phyloP scores from a whole-genome alignment of 2,113 vertebrate species.

The Python bivittatus region DNA sequence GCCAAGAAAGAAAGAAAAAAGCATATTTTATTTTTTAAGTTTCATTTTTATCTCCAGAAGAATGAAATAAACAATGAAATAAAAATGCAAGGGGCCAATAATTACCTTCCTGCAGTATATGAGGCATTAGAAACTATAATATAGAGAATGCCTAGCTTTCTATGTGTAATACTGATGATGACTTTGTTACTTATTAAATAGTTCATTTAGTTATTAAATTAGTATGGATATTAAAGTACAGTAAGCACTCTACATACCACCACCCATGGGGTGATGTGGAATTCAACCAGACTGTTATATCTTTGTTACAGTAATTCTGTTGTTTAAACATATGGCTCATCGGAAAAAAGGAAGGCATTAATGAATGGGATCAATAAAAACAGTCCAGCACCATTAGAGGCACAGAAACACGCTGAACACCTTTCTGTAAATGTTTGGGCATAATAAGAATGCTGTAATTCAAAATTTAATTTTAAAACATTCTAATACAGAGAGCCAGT shows the following conservation, averaged over 20 bases:
- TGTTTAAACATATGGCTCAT: neutral
- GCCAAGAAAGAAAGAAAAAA: constrained; percentile 60
- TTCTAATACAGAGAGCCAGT: too few species aligned
- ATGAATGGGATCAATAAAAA: constrained; percentile 51
- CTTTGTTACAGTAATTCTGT: neutral
- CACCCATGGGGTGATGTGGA: neutral
- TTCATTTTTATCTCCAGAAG: constrained; percentile 32
- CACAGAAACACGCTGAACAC: constrained; percentile 73
- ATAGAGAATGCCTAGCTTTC: constrained; percentile 43
- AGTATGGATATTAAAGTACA: neutral
- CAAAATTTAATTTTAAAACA: too few species aligned
- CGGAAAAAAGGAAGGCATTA: constrained; percentile 18
- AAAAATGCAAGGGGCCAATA: constrained; percentile 16
- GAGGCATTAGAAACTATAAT: neutral
- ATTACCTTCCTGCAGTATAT: neutral
- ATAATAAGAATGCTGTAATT: too few species aligned
- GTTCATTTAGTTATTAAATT: neutral
- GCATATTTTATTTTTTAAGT: constrained; percentile 9
- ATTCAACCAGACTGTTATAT: neutral
- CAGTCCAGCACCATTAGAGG: constrained; percentile 81
- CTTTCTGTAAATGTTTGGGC: neutral
- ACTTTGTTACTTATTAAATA: neutral
- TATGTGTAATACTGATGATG: neutral
- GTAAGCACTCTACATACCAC: neutral
- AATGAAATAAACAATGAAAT: constrained; percentile 5